phyloP scores from a whole-genome alignment of 2,113 vertebrate species.

The Paratilapia polleni region DNA sequence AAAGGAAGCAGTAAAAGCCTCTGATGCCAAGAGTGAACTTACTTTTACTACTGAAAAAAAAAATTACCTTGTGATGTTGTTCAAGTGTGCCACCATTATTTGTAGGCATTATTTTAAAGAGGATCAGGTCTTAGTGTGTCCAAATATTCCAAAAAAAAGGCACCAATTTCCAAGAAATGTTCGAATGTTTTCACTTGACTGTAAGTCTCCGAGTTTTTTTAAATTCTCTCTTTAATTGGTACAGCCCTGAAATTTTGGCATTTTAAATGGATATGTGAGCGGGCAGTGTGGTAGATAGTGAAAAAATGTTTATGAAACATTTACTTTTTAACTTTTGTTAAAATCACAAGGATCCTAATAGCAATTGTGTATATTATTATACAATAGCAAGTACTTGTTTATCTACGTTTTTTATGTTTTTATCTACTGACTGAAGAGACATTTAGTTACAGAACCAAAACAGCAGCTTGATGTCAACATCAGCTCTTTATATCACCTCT shows the following conservation, averaged over 20 bases:
- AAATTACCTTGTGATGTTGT: not conserved
- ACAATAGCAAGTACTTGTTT: not conserved
- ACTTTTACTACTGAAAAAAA: not conserved
- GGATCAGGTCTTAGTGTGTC: not conserved
- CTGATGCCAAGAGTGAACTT: not conserved
- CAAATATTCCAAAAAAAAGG: not conserved
- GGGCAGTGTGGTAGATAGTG: not conserved
- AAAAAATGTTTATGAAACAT: not conserved
- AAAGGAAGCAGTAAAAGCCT: not conserved
- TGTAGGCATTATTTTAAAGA: not conserved
- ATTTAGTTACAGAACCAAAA: not conserved
- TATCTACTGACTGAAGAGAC: not conserved
- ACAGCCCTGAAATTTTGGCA: too few species aligned
- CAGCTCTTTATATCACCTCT: not conserved
- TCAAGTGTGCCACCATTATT: accelerated
- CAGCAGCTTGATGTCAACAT: not conserved
- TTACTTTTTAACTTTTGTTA: not conserved
- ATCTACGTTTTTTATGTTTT: not conserved
- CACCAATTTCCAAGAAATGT: too few species aligned
- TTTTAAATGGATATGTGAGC: not conserved
- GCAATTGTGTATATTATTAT: not conserved
- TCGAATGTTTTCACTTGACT: too few species aligned
- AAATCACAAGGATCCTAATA: not conserved
- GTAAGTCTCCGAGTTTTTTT: too few species aligned
- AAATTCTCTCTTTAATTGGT: too few species aligned